phyloP scores from a whole-genome alignment of 1,140 invertebrate species.

The Microplitis demolitor region DNA sequence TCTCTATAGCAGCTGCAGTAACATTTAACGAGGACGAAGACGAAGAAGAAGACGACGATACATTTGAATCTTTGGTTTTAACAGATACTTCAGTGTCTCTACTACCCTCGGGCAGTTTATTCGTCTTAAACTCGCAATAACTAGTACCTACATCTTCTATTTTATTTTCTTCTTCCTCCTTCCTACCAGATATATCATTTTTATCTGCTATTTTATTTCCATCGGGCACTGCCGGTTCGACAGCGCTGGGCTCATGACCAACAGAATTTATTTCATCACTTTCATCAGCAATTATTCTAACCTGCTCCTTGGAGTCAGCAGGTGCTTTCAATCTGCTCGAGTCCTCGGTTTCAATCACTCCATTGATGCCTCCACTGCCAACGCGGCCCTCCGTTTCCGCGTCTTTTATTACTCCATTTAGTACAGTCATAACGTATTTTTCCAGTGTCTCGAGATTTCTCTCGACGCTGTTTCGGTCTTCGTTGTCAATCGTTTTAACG shows the following conservation, averaged over 20 bases:
- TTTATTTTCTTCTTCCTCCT: not conserved
- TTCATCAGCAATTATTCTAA: slow-evolving; percentile 9
- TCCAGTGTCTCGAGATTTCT: slow-evolving; percentile 53
- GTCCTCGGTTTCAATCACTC: slow-evolving; percentile 7
- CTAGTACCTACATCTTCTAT: not conserved
- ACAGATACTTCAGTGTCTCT: not conserved
- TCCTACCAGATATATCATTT: slow-evolving; percentile 4
- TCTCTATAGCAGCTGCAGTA: not conserved
- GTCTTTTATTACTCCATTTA: slow-evolving; percentile 57
- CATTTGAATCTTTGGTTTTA: not conserved
- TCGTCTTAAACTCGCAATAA: not conserved
- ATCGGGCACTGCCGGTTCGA: slow-evolving; percentile 4
- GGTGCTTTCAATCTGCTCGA: slow-evolving; percentile 13
- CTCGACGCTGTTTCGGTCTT: slow-evolving; percentile 46
- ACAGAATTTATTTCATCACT: not conserved
- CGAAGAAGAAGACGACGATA: too few species aligned
- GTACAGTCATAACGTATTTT: slow-evolving; percentile 58
- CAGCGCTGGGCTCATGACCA: slow-evolving; percentile 4
- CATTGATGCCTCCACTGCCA: slow-evolving; percentile 10
- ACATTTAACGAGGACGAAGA: not conserved
- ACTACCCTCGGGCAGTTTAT: not conserved
- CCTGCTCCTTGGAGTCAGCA: not conserved
- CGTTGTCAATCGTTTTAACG: slow-evolving; percentile 38
- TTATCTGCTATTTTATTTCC: not conserved
- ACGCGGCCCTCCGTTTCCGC: slow-evolving; percentile 39